Percentiles rank a stretch among this genome's conserved stretches.
Evolutionary conservation across 2,888 invertebrate genomes (phyloP).

Genomic region (Muschampia plurimacula): DNA sequence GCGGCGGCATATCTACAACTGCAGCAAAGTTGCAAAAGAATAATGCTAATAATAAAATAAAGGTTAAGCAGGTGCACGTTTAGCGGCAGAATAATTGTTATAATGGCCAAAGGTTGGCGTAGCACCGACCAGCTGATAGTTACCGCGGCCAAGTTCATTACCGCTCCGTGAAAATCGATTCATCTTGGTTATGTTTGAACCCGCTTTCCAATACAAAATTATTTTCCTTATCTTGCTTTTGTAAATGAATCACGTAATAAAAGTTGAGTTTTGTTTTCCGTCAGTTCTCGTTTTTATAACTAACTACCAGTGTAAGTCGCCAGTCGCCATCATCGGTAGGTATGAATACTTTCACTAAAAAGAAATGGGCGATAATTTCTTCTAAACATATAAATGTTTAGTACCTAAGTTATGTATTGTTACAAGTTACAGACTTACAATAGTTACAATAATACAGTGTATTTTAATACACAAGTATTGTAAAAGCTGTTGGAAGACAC

Average conservation of each 20-base stretch:
- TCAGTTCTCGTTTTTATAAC: conserved; percentile 8
- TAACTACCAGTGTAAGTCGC: not conserved
- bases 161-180: conserved; percentile 77
- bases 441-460: not conserved
- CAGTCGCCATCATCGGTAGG: not conserved
- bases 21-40: conserved; percentile 12
- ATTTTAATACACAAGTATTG: not conserved
- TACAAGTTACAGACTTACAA: not conserved
- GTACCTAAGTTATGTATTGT: not conserved
- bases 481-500: not conserved
- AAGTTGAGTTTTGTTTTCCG: conserved; percentile 10
- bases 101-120: conserved; percentile 46
- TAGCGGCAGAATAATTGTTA: conserved; percentile 1
- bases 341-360: conserved; percentile 24
- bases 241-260: conserved; percentile 11
- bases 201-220: conserved; percentile 65
- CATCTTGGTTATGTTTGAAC: conserved; percentile 66
- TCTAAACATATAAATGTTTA: not conserved
- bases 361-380: not conserved
- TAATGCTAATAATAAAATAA: conserved; percentile 12
- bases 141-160: conserved; percentile 78
- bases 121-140: conserved; percentile 73
- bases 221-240: conserved; percentile 56
- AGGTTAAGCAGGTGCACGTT: conserved; percentile 49
- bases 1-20: not conserved